Evolutionary conservation across 2,797 vertebrate species (phyloP).

Genomic region (Micromesistius poutassou): DNA sequence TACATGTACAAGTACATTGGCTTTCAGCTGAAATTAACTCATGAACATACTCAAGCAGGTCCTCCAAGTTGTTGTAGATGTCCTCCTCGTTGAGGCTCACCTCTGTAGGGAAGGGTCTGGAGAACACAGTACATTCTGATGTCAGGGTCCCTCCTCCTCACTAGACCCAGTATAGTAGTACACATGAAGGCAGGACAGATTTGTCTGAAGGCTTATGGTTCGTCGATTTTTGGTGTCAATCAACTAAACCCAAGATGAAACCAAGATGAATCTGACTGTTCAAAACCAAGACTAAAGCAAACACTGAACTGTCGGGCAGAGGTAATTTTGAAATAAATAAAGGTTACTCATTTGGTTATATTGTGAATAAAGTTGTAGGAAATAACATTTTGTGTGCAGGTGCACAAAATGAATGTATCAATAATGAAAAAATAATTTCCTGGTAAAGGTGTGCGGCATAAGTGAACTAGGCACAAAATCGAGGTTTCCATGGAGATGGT

Average conservation of each 20-base stretch:
- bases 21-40: conserved; percentile 19
- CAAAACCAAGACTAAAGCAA: background rate
- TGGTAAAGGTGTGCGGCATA: background rate
- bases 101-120: conserved; percentile 88
- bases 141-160: background rate
- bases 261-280: background rate
- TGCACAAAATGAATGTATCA: background rate
- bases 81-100: conserved; percentile 85
- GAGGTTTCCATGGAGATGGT: background rate
- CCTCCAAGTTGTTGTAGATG: conserved; percentile 87
- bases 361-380: background rate
- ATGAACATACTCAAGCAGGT: conserved; percentile 89
- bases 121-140: conserved; percentile 37
- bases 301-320: background rate
- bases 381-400: too few relatives aligned
- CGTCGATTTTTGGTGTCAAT: background rate
- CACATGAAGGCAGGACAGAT: background rate
- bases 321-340: background rate
- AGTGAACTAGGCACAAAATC: background rate
- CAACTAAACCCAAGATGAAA: background rate
- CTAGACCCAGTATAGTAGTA: background rate
- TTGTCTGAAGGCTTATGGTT: background rate
- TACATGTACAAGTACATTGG: background rate
- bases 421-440: background rate
- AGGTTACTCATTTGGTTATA: background rate